These are phyloP conservation scores for Alviniconcha marisindica DNA, from an alignment of 1,140 invertebrate genomes.

Conservation along the genomic window DNA sequence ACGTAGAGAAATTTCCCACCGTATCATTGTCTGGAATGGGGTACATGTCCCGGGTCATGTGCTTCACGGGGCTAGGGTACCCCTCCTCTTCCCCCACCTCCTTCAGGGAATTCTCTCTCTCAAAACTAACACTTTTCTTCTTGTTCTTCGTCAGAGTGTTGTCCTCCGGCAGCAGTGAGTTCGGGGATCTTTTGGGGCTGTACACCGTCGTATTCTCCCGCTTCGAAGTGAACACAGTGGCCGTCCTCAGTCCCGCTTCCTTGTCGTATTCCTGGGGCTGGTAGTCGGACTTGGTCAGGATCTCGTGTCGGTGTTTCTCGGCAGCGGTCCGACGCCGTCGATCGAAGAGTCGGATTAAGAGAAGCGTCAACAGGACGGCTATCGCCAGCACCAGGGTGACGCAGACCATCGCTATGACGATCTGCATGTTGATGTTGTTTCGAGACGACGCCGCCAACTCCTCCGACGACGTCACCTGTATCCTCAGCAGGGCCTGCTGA, in stretches of 20 bases:
- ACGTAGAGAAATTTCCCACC: slow-evolving; percentile 34
- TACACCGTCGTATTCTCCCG: slow-evolving; percentile 2
- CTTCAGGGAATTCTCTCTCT: slow-evolving; percentile 1
- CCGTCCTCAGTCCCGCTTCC: background rate
- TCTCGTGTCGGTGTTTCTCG: slow-evolving; percentile 13
- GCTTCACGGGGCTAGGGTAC: slow-evolving; percentile 17
- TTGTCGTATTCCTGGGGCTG: slow-evolving; percentile 11
- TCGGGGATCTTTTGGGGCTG: slow-evolving; percentile 10
- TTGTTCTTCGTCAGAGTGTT: slow-evolving; percentile 18
- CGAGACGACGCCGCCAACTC: background rate
- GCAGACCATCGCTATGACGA: slow-evolving; percentile 64
- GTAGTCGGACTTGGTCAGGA: slow-evolving; percentile 27
- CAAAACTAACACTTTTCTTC: slow-evolving; percentile 35
- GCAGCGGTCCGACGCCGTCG: background rate
- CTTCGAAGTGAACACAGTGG: slow-evolving; percentile 19
- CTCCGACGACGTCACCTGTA: slow-evolving; percentile 37
- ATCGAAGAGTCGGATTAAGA: slow-evolving; percentile 61
- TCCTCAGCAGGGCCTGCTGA: slow-evolving; percentile 45
- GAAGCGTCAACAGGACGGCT: slow-evolving; percentile 62
- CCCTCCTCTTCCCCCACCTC: background rate
- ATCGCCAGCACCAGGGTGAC: slow-evolving; percentile 64
- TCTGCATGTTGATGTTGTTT: slow-evolving; percentile 55
- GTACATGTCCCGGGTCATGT: slow-evolving; percentile 1
- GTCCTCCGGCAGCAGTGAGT: background rate
- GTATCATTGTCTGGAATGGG: slow-evolving; percentile 1